Conservation (phyloP, 2,888 invertebrate species). For the Arrhopalites spinosus region DNA sequence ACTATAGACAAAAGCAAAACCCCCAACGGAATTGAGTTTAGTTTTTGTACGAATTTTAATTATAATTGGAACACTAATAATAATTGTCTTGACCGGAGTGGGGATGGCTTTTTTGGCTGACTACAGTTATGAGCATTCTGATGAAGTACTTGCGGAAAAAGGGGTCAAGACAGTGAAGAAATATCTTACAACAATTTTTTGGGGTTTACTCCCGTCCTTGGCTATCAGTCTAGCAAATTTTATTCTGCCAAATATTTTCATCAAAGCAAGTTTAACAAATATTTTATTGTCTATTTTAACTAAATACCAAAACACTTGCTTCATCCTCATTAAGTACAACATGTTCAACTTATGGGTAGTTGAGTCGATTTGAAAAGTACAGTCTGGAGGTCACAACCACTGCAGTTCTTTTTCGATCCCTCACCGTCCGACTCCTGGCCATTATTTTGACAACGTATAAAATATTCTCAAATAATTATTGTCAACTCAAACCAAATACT, state of each 20-base stretch:
- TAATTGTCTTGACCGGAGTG: not conserved
- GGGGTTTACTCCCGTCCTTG: not conserved
- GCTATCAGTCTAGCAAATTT: not conserved
- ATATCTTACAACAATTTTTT: not conserved
- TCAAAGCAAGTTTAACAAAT: not conserved
- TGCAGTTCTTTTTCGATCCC: slow-evolving; percentile 6
- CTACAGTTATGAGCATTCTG: not conserved
- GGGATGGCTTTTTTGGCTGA: not conserved
- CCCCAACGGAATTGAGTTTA: not conserved
- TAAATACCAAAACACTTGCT: not conserved
- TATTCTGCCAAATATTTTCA: slow-evolving; percentile 6
- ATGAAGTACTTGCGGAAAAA: not conserved
- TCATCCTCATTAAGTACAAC: not conserved
- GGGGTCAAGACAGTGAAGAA: not conserved
- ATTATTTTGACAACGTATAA: not conserved
- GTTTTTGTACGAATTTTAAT: not conserved
- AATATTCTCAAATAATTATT: not conserved
- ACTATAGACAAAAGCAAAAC: not conserved
- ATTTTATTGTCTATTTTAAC: not conserved
- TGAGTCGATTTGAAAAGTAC: slow-evolving; percentile 9
- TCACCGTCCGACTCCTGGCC: slow-evolving; percentile 13
- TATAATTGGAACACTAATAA: not conserved
- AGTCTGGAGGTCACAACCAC: not conserved
- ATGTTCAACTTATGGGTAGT: not conserved
- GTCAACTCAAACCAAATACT: not conserved